phyloP scores from a whole-genome alignment of 1,140 invertebrate species.

The Calosoma granatense region DNA sequence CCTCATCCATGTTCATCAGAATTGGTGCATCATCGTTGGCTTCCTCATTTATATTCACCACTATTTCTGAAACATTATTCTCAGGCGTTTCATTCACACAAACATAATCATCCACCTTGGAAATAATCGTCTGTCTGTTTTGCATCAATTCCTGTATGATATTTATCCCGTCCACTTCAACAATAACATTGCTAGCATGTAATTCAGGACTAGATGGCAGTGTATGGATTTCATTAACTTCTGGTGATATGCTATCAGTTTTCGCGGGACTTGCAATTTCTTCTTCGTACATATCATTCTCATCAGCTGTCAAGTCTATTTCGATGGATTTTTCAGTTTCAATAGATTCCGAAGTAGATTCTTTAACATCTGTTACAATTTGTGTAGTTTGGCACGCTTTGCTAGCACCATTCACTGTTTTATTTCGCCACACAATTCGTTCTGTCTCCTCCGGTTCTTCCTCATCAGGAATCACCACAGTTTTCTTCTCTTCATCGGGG shows the following conservation, averaged over 20 bases:
- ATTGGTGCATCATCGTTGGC: conserved; percentile 17
- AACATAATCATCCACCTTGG: conserved; percentile 27
- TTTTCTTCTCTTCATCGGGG: too few species aligned
- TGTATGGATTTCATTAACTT: too few species aligned
- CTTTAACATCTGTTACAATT: conserved; percentile 23
- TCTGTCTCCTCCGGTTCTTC: too few species aligned
- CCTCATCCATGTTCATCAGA: conserved; percentile 29
- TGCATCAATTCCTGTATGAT: conserved; percentile 25
- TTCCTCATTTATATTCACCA: too few species aligned
- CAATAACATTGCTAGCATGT: neutral
- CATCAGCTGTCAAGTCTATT: conserved; percentile 25
- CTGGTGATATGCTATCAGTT: too few species aligned
- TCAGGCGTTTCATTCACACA: too few species aligned
- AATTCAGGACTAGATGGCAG: neutral
- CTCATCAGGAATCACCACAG: too few species aligned
- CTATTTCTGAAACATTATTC: too few species aligned
- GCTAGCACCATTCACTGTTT: too few species aligned
- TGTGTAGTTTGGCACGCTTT: conserved; percentile 14
- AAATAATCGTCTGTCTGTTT: conserved; percentile 19
- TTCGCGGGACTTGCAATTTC: too few species aligned
- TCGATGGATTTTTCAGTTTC: conserved; percentile 29
- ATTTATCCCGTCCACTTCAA: conserved; percentile 28
- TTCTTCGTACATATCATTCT: conserved; percentile 30
- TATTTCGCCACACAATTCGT: too few species aligned
- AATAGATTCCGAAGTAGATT: conserved; percentile 28